Conservation (phyloP, 2,888 invertebrate genomes). For the Drosophila putrida region DNA sequence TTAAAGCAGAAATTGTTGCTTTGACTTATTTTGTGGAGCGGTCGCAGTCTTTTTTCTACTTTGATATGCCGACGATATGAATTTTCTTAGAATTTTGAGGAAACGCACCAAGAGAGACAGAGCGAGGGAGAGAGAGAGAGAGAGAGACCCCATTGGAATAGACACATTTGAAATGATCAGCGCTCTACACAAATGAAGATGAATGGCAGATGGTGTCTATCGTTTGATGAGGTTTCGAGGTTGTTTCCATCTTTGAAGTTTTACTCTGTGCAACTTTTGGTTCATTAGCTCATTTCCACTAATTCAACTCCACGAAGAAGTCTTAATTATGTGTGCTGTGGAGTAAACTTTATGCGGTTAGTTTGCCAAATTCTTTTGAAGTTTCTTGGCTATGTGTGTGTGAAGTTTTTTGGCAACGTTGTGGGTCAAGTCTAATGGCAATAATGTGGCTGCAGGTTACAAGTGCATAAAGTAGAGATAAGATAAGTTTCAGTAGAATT, state of each 20-base stretch:
- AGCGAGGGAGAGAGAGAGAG: slow-evolving; percentile 19
- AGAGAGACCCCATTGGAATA: slow-evolving; percentile 33
- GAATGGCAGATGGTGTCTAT: slow-evolving; percentile 66
- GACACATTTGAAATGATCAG: slow-evolving; percentile 65
- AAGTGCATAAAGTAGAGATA: slow-evolving; percentile 9
- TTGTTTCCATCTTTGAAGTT: slow-evolving; percentile 65
- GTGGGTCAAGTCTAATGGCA: slow-evolving; percentile 23
- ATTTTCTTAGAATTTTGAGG: slow-evolving; percentile 66
- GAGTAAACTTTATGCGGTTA: slow-evolving; percentile 32
- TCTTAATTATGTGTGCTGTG: slow-evolving; percentile 67
- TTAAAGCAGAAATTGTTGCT: slow-evolving; percentile 53
- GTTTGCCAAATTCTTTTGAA: slow-evolving; percentile 60
- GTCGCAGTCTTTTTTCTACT: slow-evolving; percentile 18
- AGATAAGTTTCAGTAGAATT: not conserved
- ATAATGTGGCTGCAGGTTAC: not conserved
- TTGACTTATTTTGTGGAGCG: slow-evolving; percentile 15
- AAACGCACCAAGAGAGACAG: slow-evolving; percentile 25
- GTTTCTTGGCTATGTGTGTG: slow-evolving; percentile 34
- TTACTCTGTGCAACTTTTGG: slow-evolving; percentile 58
- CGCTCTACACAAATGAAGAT: slow-evolving; percentile 63
- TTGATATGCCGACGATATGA: slow-evolving; percentile 52
- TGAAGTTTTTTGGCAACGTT: slow-evolving; percentile 37
- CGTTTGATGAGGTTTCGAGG: slow-evolving; percentile 23
- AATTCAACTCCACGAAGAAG: slow-evolving; percentile 56
- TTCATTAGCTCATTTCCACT: slow-evolving; percentile 73